Evolutionary conservation across 2,888 invertebrate species (phyloP), one percentile per base, ranked within the genome.

Genomic region (Andrena dorsata): DNA sequence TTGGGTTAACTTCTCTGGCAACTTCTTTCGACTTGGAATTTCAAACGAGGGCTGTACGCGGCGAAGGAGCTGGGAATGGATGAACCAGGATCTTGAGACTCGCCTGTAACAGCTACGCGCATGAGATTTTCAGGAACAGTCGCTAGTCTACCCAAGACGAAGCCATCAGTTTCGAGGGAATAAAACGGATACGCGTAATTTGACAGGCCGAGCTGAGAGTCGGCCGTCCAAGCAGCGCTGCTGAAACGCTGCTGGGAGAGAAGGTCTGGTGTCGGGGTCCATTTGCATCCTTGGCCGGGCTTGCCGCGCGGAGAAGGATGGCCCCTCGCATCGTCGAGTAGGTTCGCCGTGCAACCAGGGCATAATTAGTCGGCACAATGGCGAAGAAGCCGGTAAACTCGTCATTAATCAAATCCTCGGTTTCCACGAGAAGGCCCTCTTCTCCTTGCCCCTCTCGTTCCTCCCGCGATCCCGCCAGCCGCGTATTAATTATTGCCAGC

Each of bases 371-470:
- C 85, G 77, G 84, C 82, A 90, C 88, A 90, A 89, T 88, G 84
- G 90, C 83, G 82, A 83, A 84, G 86, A 82, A 86, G 85, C 86
- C 83, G 69, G 86, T 90, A 90, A 90, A 90, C 88, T 89, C 81
- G 84, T 90, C 90, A 87, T 91, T 90, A 91, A 91, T 91, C 91
- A 90, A 90, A 91, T 86, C 78, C 84, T 87, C 83, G 69, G 85
- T 79, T 82, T 80, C 86, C 69, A 79, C 66, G 83, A 82, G 84
- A 81, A 81, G 83, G 66, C 78, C 86, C 51, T 13, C n/a, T 23
- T 10, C 58, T 10, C 35, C 65, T 65, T 23, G n/a, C 58, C 20
- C 35, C 65, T 65, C 63, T 77, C 76, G 61, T 66, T 65, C 64
- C 72, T 60, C 61, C 63, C 30, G 49, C 56, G 74, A 30, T 63